Conservation (phyloP, 2,888 invertebrate genomes). For the Halictus quadricinctus region DNA sequence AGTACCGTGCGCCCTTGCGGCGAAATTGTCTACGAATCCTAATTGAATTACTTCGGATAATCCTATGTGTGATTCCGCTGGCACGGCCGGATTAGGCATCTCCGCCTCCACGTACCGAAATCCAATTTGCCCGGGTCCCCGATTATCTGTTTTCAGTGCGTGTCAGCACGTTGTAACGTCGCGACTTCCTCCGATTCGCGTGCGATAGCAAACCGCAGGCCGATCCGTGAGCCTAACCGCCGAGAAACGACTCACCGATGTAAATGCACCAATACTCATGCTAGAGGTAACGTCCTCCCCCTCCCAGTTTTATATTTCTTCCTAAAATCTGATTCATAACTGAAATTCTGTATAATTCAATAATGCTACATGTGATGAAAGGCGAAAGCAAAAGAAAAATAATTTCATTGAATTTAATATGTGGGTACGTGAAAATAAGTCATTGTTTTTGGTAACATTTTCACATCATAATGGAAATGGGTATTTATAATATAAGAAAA, state of each 20-base stretch:
- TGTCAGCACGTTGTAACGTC: conserved; percentile 20
- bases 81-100: conserved; percentile 51
- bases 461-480: too few relatives aligned
- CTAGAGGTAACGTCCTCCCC: background rate
- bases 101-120: conserved; percentile 39
- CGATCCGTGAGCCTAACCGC: background rate
- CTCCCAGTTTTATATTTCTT: background rate
- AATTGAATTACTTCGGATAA: conserved; percentile 65
- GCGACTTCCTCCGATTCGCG: background rate
- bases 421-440: too few relatives aligned
- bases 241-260: background rate
- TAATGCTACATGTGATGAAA: background rate
- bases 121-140: conserved; percentile 55
- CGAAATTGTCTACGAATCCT: conserved; percentile 48
- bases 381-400: background rate
- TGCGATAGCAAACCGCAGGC: background rate
- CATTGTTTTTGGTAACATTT: too few relatives aligned
- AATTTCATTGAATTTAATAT: too few relatives aligned
- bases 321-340: background rate
- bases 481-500: too few relatives aligned
- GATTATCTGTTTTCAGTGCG: conserved; percentile 43
- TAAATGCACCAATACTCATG: background rate
- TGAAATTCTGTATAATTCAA: background rate
- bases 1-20: conserved; percentile 47
- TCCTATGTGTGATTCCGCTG: conserved; percentile 53